These are phyloP conservation scores for Pseudochirops corinnae DNA, from an alignment of 2,797 vertebrate genomes.

Conservation along the genomic window DNA sequence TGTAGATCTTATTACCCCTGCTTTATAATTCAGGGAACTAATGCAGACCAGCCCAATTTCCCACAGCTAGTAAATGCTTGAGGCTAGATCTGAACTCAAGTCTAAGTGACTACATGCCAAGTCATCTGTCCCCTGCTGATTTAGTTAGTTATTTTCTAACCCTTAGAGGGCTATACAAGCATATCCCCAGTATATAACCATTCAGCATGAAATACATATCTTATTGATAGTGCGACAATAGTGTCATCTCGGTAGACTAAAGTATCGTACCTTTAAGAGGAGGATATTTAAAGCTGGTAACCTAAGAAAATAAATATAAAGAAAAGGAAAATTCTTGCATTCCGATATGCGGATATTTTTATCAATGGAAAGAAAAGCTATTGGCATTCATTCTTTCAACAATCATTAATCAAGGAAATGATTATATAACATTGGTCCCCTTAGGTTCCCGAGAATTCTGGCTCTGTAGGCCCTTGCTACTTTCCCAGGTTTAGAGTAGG, in stretches of 20 bases:
- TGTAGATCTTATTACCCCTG: background rate
- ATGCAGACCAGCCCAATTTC: too few relatives aligned
- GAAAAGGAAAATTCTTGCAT: background rate
- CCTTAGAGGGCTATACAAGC: background rate
- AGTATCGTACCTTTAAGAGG: background rate
- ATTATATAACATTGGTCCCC: background rate
- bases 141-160: background rate
- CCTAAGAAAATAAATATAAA: background rate
- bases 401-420: background rate
- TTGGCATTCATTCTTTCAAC: background rate
- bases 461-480: background rate
- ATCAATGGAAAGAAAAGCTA: background rate
- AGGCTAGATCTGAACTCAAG: too few relatives aligned
- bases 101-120: background rate
- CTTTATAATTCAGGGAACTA: background rate
- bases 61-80: too few relatives aligned
- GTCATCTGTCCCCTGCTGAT: background rate
- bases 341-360: background rate
- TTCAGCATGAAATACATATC: background rate
- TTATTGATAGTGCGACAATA: background rate
- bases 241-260: background rate
- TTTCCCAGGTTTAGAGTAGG: background rate
- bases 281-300: background rate
- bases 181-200: background rate
- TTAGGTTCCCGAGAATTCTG: background rate